phyloP scores from a whole-genome alignment of 2,797 vertebrate species.

The Enteromius anoplus region DNA sequence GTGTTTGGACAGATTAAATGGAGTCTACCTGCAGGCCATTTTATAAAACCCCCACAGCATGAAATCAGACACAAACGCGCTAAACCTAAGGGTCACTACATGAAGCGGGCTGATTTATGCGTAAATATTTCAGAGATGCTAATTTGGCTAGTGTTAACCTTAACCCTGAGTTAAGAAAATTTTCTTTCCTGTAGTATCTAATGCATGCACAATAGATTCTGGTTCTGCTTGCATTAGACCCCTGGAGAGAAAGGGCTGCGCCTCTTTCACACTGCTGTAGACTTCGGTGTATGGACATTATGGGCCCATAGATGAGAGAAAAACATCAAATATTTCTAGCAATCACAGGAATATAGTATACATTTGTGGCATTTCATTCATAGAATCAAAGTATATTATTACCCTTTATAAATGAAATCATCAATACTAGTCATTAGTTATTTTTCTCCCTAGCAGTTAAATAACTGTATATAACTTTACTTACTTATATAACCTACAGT shows the following conservation, averaged over 20 bases:
- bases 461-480: neutral
- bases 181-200: slow-evolving; percentile 1
- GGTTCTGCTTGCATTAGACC: neutral
- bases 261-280: neutral
- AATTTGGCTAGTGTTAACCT: slow-evolving; percentile 7
- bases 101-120: slow-evolving; percentile 14
- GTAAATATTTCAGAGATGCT: slow-evolving; percentile 16
- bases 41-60: slow-evolving; percentile 25
- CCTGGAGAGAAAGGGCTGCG: neutral
- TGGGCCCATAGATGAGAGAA: neutral
- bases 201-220: neutral
- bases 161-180: slow-evolving; percentile 1
- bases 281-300: neutral
- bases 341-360: neutral
- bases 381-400: neutral
- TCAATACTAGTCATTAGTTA: neutral
- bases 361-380: neutral
- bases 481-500: neutral
- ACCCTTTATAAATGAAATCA: neutral
- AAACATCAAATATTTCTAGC: neutral
- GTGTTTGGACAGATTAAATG: slow-evolving; percentile 38
- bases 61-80: slow-evolving; percentile 3
- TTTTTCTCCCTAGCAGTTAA: neutral
- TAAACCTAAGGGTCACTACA: slow-evolving; percentile 21
- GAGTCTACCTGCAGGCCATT: slow-evolving; percentile 38